Conservation (phyloP, 2,113 vertebrate genomes). For the Hemiscyllium ocellatum region DNA sequence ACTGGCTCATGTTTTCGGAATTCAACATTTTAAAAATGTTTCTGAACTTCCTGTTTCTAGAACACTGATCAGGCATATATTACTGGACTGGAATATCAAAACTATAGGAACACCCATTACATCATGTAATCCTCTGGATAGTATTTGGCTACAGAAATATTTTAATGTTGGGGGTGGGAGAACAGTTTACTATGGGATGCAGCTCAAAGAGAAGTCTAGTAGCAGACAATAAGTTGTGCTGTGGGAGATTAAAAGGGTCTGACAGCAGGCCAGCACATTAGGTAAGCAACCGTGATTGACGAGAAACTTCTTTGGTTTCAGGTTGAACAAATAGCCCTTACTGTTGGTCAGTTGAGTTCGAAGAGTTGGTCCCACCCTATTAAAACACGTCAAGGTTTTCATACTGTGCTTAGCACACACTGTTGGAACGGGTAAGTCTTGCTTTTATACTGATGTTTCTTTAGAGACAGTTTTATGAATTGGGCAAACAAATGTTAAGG, state of each 20-base stretch:
- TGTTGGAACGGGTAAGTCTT: constrained; percentile 27
- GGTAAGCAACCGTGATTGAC: constrained; percentile 33
- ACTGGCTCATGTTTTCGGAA: background rate
- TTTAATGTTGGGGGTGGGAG: background rate
- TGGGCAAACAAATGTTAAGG: constrained; percentile 12
- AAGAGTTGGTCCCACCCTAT: constrained; percentile 13
- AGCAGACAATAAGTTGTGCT: constrained; percentile 1
- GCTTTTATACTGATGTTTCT: constrained; percentile 18
- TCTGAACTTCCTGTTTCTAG: constrained; percentile 39
- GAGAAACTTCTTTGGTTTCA: constrained; percentile 25
- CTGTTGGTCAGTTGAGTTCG: constrained; percentile 32
- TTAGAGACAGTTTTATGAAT: constrained; percentile 15
- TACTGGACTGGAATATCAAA: constrained; percentile 1
- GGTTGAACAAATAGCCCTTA: constrained; percentile 30
- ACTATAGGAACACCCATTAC: constrained; percentile 15
- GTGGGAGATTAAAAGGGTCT: constrained; percentile 18
- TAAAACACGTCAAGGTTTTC: constrained; percentile 28
- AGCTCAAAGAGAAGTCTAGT: background rate
- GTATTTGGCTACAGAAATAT: background rate
- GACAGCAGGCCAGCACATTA: constrained; percentile 10
- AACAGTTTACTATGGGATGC: constrained; percentile 3
- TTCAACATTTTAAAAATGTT: constrained; percentile 36
- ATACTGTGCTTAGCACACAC: constrained; percentile 5
- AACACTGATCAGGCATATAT: constrained; percentile 41
- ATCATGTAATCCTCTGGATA: constrained; percentile 5